Conservation (phyloP, 2,113 vertebrate species). For the Percopsis transmontana region DNA sequence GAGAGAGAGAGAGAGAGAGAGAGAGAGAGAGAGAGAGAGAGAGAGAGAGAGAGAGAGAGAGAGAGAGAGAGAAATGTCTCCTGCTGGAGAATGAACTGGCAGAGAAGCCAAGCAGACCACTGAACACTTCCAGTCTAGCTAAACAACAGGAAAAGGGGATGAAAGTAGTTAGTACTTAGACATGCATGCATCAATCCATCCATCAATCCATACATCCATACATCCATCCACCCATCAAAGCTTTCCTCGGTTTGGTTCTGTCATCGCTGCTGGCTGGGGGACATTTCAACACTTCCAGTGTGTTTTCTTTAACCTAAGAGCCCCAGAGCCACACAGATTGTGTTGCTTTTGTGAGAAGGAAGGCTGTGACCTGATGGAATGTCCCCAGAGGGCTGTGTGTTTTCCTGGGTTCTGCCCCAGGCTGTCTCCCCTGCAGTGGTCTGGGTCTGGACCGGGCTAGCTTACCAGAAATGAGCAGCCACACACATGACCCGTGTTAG, state of each 20-base stretch:
- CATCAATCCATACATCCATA: neutral
- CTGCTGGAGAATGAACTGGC: conserved; percentile 83
- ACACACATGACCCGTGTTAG: conserved; percentile 80
- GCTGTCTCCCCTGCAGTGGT: conserved; percentile 52
- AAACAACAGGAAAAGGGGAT: neutral
- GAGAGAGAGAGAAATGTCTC: conserved; percentile 91
- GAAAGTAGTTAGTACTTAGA: conserved; percentile 1
- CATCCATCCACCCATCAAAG: neutral
- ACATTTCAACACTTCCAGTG: too few relatives aligned
- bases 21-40: neutral
- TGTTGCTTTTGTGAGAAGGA: neutral
- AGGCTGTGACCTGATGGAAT: conserved; percentile 40
- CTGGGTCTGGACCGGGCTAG: conserved; percentile 53
- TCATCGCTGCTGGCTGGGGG: neutral
- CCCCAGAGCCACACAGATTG: too few relatives aligned
- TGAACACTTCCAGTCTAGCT: conserved; percentile 73
- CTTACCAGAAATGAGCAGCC: conserved; percentile 68
- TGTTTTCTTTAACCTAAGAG: too few relatives aligned
- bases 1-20: conserved; percentile 14
- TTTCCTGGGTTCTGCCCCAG: conserved; percentile 52
- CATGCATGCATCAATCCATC: conserved; percentile 1
- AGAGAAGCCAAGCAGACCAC: conserved; percentile 80
- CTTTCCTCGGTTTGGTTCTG: neutral
- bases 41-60: neutral
- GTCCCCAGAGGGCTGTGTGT: conserved; percentile 45